phyloP scores from a whole-genome alignment of 2,888 invertebrate genomes.

The Bombyx huttoni region DNA sequence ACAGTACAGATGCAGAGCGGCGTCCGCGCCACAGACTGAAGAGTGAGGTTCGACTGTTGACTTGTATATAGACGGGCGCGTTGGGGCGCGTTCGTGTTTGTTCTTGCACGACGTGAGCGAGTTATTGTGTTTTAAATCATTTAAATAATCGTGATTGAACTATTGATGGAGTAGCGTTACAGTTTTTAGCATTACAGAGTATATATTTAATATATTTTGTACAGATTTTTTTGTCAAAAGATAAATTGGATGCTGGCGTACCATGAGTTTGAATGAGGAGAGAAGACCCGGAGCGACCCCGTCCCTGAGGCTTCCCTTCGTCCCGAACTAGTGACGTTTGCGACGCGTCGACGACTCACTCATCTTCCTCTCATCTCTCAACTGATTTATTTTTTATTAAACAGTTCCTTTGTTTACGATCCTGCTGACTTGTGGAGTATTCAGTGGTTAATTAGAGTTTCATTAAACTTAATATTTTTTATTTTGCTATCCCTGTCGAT shows the following conservation, averaged over 20 bases:
- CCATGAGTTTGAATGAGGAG: slow-evolving; percentile 66
- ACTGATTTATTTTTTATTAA: slow-evolving; percentile 45
- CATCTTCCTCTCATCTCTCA: slow-evolving; percentile 13
- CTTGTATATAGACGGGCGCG: slow-evolving; percentile 53
- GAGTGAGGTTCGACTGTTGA: slow-evolving; percentile 59
- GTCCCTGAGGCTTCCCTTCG: slow-evolving; percentile 40
- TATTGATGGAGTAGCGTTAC: slow-evolving; percentile 70
- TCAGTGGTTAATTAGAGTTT: slow-evolving; percentile 69
- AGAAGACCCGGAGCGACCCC: slow-evolving; percentile 54
- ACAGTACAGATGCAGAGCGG: slow-evolving; percentile 56
- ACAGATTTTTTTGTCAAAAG: slow-evolving; percentile 74
- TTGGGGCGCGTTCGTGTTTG: slow-evolving; percentile 52
- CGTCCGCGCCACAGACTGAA: slow-evolving; percentile 40
- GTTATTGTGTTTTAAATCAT: slow-evolving; percentile 72
- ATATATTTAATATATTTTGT: slow-evolving; percentile 75
- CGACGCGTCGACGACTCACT: slow-evolving; percentile 29
- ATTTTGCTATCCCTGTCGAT: slow-evolving; percentile 68
- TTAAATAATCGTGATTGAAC: slow-evolving; percentile 70
- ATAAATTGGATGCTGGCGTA: slow-evolving; percentile 74
- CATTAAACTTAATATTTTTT: slow-evolving; percentile 68
- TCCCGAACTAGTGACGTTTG: slow-evolving; percentile 4
- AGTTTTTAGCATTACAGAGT: slow-evolving; percentile 72
- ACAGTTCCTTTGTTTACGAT: slow-evolving; percentile 70
- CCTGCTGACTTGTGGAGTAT: slow-evolving; percentile 66
- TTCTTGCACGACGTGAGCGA: slow-evolving; percentile 63